Base-by-base conservation (phyloP, 2,797 vertebrate species). In the Scleropages formosus region DNA sequence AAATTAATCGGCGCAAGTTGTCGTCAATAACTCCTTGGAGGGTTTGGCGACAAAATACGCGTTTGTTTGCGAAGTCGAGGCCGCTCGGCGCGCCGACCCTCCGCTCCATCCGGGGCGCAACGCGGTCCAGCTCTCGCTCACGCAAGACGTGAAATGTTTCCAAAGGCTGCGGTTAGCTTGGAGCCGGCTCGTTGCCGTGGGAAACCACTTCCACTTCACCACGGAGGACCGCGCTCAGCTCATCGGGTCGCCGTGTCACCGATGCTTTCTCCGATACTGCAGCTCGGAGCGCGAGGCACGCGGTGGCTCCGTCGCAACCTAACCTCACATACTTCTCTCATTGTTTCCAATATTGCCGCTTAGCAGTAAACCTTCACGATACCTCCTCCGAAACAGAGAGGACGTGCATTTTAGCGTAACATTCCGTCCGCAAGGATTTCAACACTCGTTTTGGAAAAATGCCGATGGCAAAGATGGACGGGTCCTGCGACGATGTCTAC, bases 141-240 rank as follows among this genome's bases (percentile, higher is more conserved):
- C 44, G 62, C 4, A 8, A 24, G 65, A 22, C 46, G 47, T 56
- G 73, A 65, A 74, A 65, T 74, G 62, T 44, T n/a, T 56, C 51
- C 66, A 74, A 66, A 74, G 73, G 51, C 49, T 51, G 20, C 49
- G 66, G 26, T 74, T 66, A 56, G 62, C 49, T 15, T 26, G 11
- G 49, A 74, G 74, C 31, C 11, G 7, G 61, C 39, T 47, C 7
- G 73, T 74, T 74, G 73, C 62, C 73, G 26, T 66, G 73, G n/a
- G 62, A 65, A 74, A 74, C 73, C n/a, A 12, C 62, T 8, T n/a
- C 72, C 46, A n/a, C 46, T 49, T 18, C 24, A 47, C 59, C 20
- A 18, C 60, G 13, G 15, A 18, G 46, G 72, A 24, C 60, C 12
- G 6, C 8, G 8, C 15, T 51, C 46, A 4, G 1, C 20, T 65